Percentiles rank a stretch among this genome's conserved stretches.
Evolutionary conservation across 2,888 invertebrate species (phyloP).

Genomic region (Drosophila cognata): DNA sequence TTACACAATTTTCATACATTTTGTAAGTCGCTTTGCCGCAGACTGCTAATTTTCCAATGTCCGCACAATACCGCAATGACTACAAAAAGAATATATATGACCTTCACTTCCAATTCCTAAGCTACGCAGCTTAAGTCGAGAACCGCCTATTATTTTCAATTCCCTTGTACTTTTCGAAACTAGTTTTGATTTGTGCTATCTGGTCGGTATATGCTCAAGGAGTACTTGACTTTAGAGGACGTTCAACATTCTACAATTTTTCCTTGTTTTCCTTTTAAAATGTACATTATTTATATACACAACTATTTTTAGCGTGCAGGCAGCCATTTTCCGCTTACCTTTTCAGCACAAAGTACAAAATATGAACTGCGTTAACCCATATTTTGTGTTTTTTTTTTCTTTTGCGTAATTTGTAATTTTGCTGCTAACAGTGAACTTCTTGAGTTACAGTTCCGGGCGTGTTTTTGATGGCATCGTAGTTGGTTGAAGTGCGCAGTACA

Average conservation of each 20-base stretch:
- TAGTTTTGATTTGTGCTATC: neutral
- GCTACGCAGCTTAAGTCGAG: neutral
- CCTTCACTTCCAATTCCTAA: neutral
- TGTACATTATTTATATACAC: neutral
- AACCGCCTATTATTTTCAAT: neutral
- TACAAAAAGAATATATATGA: neutral
- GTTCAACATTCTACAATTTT: neutral
- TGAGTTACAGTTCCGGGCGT: conserved; percentile 18
- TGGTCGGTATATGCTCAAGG: neutral
- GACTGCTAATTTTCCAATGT: conserved; percentile 67
- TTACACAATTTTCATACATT: conserved; percentile 65
- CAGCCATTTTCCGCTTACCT: neutral
- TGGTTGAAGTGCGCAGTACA: conserved; percentile 32
- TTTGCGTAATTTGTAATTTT: conserved; percentile 24
- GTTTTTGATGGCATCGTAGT: conserved; percentile 20
- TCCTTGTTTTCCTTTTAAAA: neutral
- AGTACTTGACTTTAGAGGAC: too few relatives aligned
- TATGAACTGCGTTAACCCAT: neutral
- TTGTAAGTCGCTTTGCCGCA: conserved; percentile 33
- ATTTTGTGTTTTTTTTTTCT: neutral
- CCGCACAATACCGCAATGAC: conserved; percentile 8
- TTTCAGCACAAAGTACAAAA: neutral
- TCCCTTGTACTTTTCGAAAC: neutral
- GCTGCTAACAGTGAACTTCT: conserved; percentile 7
- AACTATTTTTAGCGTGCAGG: neutral